These are phyloP conservation scores for Acanthiza pusilla DNA, from an alignment of 2,797 vertebrate species.

Conservation along the genomic window DNA sequence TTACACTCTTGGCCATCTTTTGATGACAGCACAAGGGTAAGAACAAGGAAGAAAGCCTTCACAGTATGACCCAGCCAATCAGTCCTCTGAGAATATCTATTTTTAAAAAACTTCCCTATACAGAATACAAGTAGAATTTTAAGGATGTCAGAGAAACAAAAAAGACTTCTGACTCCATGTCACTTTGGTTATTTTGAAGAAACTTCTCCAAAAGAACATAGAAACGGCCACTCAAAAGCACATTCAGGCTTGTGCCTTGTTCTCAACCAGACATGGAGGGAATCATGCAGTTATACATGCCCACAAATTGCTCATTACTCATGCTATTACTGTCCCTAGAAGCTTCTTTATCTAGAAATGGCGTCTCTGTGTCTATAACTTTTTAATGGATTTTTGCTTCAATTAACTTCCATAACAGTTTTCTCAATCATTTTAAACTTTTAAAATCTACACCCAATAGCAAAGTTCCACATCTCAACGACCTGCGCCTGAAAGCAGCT, in stretches of 20 bases:
- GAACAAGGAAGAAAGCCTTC: background rate
- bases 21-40: background rate
- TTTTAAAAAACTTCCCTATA: background rate
- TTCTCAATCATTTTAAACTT: background rate
- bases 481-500: background rate
- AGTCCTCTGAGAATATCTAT: background rate
- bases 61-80: background rate
- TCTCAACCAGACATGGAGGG: background rate
- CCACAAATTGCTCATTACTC: background rate
- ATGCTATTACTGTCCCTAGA: background rate
- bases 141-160: background rate
- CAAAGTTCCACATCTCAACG: background rate
- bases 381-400: background rate
- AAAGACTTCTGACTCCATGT: background rate
- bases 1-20: background rate
- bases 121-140: background rate
- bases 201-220: background rate
- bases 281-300: background rate
- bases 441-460: background rate
- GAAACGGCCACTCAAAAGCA: background rate
- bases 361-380: background rate
- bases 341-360: background rate
- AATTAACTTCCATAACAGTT: background rate
- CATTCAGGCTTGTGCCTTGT: background rate
- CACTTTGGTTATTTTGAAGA: background rate